phyloP scores from a whole-genome alignment of 2,113 vertebrate genomes.

The Bos taurus region DNA sequence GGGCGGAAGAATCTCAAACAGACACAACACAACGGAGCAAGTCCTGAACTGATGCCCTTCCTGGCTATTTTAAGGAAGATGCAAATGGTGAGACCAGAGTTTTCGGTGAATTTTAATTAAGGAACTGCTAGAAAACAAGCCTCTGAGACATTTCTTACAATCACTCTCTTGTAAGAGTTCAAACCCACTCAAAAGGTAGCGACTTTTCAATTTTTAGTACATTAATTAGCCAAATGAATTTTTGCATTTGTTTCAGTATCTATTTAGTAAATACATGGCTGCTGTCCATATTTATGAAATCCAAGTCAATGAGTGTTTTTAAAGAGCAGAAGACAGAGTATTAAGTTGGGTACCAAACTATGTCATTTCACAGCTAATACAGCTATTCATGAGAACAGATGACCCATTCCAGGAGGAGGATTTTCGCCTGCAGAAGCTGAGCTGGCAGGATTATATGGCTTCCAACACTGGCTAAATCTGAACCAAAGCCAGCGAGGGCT shows the following conservation, averaged over 20 bases:
- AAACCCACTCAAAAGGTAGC: background rate
- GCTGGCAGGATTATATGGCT: background rate
- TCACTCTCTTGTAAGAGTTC: background rate
- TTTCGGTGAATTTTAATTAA: background rate
- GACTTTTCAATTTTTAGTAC: background rate
- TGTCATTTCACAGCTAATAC: background rate
- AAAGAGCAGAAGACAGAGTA: background rate
- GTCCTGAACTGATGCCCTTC: too few species aligned
- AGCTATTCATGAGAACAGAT: background rate
- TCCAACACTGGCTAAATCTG: background rate
- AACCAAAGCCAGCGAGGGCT: background rate
- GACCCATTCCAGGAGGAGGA: background rate
- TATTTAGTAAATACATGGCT: background rate
- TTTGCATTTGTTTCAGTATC: background rate
- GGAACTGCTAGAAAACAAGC: background rate
- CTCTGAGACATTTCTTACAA: background rate
- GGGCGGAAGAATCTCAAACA: fast-evolving
- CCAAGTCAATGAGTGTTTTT: background rate
- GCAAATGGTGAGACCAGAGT: background rate
- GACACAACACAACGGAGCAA: fast-evolving
- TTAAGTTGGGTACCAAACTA: background rate
- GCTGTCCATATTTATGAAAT: background rate
- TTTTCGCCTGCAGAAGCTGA: background rate
- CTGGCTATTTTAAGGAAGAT: background rate
- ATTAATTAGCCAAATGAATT: background rate